Percentiles rank a stretch among this genome's conserved stretches.
These are phyloP conservation scores for Malurus elegans DNA, from an alignment of 2,113 vertebrate genomes.

Conservation along the genomic window DNA sequence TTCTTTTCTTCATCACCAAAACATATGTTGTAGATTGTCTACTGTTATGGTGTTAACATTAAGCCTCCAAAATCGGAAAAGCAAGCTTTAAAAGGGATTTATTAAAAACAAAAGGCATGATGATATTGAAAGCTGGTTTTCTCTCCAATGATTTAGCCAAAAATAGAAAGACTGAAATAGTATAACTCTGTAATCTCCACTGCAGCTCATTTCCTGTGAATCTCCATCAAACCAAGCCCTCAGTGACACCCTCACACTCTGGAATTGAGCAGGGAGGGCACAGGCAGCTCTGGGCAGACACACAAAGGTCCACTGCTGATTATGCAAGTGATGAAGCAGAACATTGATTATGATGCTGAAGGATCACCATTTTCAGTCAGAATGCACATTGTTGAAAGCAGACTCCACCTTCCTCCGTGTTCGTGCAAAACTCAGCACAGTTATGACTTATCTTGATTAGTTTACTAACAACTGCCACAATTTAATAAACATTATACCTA, in stretches of 20 bases:
- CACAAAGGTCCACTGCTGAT: background rate
- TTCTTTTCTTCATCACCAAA: background rate
- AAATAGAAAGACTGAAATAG: background rate
- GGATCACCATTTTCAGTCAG: background rate
- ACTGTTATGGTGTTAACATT: background rate
- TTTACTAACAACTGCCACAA: background rate
- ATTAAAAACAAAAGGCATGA: background rate
- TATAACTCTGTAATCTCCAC: background rate
- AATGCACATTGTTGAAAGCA: background rate
- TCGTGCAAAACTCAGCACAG: background rate
- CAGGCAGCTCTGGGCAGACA: background rate
- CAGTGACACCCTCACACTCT: background rate
- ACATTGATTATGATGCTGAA: background rate
- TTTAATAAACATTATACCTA: slow-evolving; percentile 9
- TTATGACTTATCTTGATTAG: background rate
- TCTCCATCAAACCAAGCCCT: background rate
- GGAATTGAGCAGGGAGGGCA: background rate
- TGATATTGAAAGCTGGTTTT: background rate
- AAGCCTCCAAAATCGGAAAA: background rate
- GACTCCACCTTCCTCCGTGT: background rate
- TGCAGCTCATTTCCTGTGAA: background rate
- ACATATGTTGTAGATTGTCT: background rate
- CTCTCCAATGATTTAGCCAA: background rate
- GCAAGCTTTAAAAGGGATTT: background rate
- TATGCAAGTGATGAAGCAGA: background rate